Evolutionary conservation across 2,888 invertebrate species (phyloP).

Genomic region (Scrobipalpa costella): DNA sequence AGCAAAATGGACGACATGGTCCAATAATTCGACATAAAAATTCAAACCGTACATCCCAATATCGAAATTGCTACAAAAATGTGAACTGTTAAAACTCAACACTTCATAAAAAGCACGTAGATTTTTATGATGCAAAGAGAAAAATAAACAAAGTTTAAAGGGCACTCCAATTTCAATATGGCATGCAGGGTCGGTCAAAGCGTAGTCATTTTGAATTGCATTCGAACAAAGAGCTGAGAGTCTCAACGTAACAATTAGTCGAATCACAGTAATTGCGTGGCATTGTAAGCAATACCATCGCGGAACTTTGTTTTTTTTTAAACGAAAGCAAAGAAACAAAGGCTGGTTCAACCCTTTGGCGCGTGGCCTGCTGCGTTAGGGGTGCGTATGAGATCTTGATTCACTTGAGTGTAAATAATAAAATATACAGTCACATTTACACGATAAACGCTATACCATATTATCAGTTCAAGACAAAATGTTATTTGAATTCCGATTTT

Average conservation of each 20-base stretch:
- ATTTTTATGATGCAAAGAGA: constrained; percentile 16
- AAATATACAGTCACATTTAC: constrained; percentile 10
- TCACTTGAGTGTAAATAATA: constrained; percentile 16
- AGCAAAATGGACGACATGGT: constrained; percentile 51
- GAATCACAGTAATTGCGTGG: constrained; percentile 73
- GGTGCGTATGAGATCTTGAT: constrained; percentile 34
- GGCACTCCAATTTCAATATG: constrained; percentile 69
- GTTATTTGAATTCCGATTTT: too few species aligned
- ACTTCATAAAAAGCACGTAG: constrained; percentile 9
- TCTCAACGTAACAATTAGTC: constrained; percentile 69
- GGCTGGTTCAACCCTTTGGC: constrained; percentile 63
- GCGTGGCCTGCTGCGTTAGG: constrained; percentile 66
- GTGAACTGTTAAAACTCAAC: constrained; percentile 17
- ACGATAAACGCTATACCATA: too few species aligned
- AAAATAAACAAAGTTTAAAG: constrained; percentile 45
- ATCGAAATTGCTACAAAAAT: constrained; percentile 15
- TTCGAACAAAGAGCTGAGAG: constrained; percentile 63
- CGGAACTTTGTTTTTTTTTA: constrained; percentile 59
- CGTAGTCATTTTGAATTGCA: constrained; percentile 57
- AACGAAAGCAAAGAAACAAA: constrained; percentile 61
- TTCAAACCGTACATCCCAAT: neutral
- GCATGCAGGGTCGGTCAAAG: constrained; percentile 74
- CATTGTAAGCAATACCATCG: constrained; percentile 76
- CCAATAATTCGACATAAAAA: constrained; percentile 44
- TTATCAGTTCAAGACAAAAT: too few species aligned